Base-by-base conservation (phyloP, 1,140 invertebrate genomes). In the Leguminivora glycinivorella region DNA sequence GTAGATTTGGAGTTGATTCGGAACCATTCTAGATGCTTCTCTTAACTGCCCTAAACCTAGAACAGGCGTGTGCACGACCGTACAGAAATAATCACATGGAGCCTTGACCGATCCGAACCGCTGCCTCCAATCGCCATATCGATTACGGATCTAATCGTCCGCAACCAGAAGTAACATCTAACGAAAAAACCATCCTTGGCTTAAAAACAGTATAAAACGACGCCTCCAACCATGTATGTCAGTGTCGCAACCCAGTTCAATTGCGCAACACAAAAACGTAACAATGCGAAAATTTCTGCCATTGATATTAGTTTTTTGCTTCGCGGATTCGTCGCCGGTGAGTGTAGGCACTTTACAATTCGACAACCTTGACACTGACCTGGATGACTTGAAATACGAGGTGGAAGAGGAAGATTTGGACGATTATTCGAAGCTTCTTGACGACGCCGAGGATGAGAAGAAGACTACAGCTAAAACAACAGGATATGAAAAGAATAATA, bases 231-330 rank as follows among this genome's bases (percentile, higher is more conserved):
- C 83, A 91, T 91, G 87, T 90, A 85, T 91, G 89, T 90, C 89
- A 91, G 88, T 91, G 89, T 88, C 88, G 85, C 77, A 89, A 89
- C 83, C 89, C 82, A 86, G 78, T 89, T 84, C 82, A 67, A 86
- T 85, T 89, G 82, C 74, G 72, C 79, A 88, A 86, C 6, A 74
- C 56, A 85, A 85, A 88, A 68, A 83, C 74, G 76, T 52, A 79
- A 80, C 70, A 73, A 88, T 84, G 83, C 75, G 75, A 80, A 87
- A 82, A 70, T 70, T 82, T 31, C 56, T 89, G 71, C 76, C 76
- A 77, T 77, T 90, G 80, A 82, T 81, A 77, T 80, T 80, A 76
- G 70, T 84, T 71, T 75, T 77, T 73, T 83, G 73, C 72, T 82
- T 78, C 72, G 75, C 71, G 73, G 80, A 86, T 67, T 79, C 87